Conservation (phyloP, 2,113 vertebrate species). For the Porphyrio hochstetteri region DNA sequence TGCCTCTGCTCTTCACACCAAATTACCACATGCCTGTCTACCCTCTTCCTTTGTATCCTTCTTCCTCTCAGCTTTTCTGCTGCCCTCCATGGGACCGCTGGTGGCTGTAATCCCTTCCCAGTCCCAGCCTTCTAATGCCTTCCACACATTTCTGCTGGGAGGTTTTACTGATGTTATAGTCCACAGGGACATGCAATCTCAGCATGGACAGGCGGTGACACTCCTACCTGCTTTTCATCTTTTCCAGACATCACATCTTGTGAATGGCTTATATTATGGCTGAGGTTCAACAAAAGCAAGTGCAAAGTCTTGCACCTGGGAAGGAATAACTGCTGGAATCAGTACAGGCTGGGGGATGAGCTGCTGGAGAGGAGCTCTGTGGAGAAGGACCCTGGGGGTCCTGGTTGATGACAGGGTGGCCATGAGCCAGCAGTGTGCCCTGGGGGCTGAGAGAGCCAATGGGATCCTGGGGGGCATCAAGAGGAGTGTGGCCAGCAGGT, state of each 20-base stretch:
- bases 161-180: not conserved
- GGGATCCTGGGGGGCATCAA: too few species aligned
- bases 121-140: not conserved
- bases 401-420: too few species aligned
- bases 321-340: too few species aligned
- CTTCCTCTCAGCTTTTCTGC: not conserved
- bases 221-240: not conserved
- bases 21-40: not conserved
- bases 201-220: not conserved
- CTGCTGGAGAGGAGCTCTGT: too few species aligned
- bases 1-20: not conserved
- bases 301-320: too few species aligned
- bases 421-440: too few species aligned
- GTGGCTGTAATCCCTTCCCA: not conserved
- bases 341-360: too few species aligned
- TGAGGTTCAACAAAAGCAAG: too few species aligned
- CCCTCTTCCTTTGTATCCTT: not conserved
- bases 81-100: not conserved
- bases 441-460: too few species aligned
- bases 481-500: too few species aligned
- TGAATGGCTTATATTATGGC: not conserved
- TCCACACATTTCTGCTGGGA: not conserved
- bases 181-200: not conserved
- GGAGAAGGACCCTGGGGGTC: too few species aligned
- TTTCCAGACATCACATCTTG: not conserved